Evolutionary conservation across 2,113 vertebrate genomes (phyloP), one percentile per base, ranked within the genome.

Genomic region (Calonectris borealis): DNA sequence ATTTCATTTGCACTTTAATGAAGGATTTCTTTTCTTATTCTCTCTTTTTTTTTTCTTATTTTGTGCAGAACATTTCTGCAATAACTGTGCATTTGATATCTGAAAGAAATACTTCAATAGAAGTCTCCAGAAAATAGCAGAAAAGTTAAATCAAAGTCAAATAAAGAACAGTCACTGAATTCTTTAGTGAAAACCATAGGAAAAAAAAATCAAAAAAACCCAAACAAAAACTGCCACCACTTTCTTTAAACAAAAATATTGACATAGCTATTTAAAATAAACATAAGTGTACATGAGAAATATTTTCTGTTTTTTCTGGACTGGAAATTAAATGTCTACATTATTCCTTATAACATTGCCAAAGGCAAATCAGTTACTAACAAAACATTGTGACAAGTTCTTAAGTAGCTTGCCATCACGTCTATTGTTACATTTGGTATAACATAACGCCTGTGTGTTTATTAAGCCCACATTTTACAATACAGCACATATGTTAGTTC

Each of bases 181-280:
- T 72, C n/a, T 96, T 97, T 49, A 92, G 75, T 83, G 62, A 96
- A 97, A 95, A 91, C 29, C 64, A 82, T 38, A 75, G 55, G 76
- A 83, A 96, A 77, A 77, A 92, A 81, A 92, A 96, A 94, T 38
- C 36, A 10, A 7, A 55, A 78, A 92, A 20, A 21, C 11, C 11
- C 40, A 40, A 64, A 27, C 8, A 51, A 65, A 55, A 42, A 52
- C 60, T 1, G 12, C 42, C 52, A 65, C 22, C 10, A 62, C 49
- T 90, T 93, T 83, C 88, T 97, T 97, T 91, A 97, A 96, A 97
- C 54, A 96, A 96, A 98, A 97, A 96, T 96, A 97, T 96, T 97
- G 90, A 96, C 90, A 87, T 75, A 92, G 18, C 76, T 94, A 87
- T 96, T 97, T 94, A 96, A 97, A 97, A 96, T 96, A 97, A 97